A percentile compares a stretch with the other conserved stretches of the same genome.
phyloP scores from a whole-genome alignment of 1,140 invertebrate genomes.

The Gerris buenoi region DNA sequence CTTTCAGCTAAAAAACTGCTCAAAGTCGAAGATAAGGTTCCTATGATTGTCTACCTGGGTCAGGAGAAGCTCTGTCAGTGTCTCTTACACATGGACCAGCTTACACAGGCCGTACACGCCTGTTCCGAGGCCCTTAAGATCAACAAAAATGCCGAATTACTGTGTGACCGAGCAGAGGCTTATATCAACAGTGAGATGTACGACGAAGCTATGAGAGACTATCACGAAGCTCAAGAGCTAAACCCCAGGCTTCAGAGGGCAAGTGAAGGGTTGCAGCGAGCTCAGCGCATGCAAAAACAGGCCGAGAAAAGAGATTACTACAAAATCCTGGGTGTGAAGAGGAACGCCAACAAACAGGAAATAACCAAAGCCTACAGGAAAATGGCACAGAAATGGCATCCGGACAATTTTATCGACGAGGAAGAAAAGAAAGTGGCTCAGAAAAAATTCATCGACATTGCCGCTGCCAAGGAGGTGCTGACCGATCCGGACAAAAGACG shows the following conservation, averaged over 20 bases:
- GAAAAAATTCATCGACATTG: constrained; percentile 97
- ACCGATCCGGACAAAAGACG: constrained; percentile 72
- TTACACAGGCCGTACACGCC: constrained; percentile 44
- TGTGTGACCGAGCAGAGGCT: constrained; percentile 86
- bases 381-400: constrained; percentile 96
- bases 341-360: constrained; percentile 79
- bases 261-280: constrained; percentile 73
- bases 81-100: constrained; percentile 51
- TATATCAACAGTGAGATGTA: constrained; percentile 79
- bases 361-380: constrained; percentile 93
- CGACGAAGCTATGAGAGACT: constrained; percentile 82
- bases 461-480: constrained; percentile 92
- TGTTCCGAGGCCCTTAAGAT: constrained; percentile 72
- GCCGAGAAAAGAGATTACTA: constrained; percentile 93
- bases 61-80: constrained; percentile 60
- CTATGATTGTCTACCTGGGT: constrained; percentile 56
- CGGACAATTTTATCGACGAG: constrained; percentile 80
- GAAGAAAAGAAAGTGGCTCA: constrained; percentile 87
- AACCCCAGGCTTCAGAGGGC: constrained; percentile 67
- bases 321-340: constrained; percentile 80
- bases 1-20: constrained; percentile 46
- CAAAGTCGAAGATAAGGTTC: constrained; percentile 10
- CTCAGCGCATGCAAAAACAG: constrained; percentile 87
- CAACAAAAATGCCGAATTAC: constrained; percentile 55
- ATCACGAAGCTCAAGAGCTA: constrained; percentile 68